Base-by-base conservation (phyloP, 1,140 invertebrate genomes). In the Rhopalosiphum maidis region DNA sequence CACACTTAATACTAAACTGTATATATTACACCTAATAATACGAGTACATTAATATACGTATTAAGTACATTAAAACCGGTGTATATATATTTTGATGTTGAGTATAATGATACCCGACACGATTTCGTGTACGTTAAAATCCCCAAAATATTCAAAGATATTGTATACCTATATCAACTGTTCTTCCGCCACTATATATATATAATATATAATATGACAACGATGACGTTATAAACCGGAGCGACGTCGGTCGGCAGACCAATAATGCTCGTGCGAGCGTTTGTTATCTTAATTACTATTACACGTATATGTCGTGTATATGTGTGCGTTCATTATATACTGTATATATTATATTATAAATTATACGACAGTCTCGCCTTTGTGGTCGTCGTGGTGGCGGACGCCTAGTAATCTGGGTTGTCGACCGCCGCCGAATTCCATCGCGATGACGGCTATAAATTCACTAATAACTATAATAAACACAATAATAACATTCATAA, bases 401-500 rank as follows among this genome's bases (percentile, higher is more conserved):
- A 88, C 87, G 87, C 87, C 87, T 51, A 35, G 51, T 89, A 25
- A 89, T 89, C 87, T 54, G 51, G 48, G 46, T 51, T 55, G 87
- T 89, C 87, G 87, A 54, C 87, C 87, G 51, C 48, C 51, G 35
- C 51, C 87, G 87, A 89, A 89, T 89, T 89, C 87, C 87, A 54
- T 54, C 9, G 35, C 87, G 22, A 35, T 54, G 87, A 89, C 87
- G n/a, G 21, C 60, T 4, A 68, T n/a, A n/a, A 68, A 68, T 68
- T 68, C 15, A 68, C 60, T 46, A n/a, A n/a, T 68, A 68, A 51
- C 15, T 18, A 18, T 15, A 18, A 60, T 68, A 68, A 68, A 68
- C n/a, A 30, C 15, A 68, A 68, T 68, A 68, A 68, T 68, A 30
- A 30, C 30, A 60, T 9, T 30, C 25, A 60, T 60, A 30, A 60